These are phyloP conservation scores for Hyalella azteca DNA, from an alignment of 2,888 invertebrate species.

Conservation along the genomic window DNA sequence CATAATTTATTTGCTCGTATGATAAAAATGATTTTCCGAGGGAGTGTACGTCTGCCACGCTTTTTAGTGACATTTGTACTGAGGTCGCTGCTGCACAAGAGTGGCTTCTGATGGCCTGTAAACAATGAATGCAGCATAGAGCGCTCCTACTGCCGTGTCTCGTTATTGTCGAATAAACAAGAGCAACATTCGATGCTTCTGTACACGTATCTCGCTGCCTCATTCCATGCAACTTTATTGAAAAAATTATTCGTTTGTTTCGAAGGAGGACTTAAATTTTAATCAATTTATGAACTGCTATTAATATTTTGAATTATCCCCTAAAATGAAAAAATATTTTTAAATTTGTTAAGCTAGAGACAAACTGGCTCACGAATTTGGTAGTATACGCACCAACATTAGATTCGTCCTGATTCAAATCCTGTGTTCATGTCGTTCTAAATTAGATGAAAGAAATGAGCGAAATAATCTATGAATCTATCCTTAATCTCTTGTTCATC, in stretches of 20 bases:
- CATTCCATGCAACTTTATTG: background rate
- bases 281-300: too few relatives aligned
- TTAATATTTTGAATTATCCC: too few relatives aligned
- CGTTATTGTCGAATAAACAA: slow-evolving; percentile 26
- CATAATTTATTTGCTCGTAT: too few relatives aligned
- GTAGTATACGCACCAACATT: too few relatives aligned
- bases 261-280: background rate
- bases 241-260: background rate
- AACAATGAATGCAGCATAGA: slow-evolving; percentile 4
- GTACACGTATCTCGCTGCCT: background rate
- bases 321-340: too few relatives aligned
- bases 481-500: too few relatives aligned
- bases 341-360: too few relatives aligned
- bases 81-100: background rate
- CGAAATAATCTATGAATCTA: too few relatives aligned
- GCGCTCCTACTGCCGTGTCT: background rate
- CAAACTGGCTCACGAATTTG: too few relatives aligned
- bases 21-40: slow-evolving; percentile 17
- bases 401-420: too few relatives aligned
- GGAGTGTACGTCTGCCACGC: background rate
- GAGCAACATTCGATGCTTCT: slow-evolving; percentile 37
- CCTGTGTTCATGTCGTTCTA: too few relatives aligned
- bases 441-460: too few relatives aligned
- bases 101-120: background rate
- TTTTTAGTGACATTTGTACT: slow-evolving; percentile 4